phyloP scores from a whole-genome alignment of 2,888 invertebrate species.

The Lepidocyrtinus sp. region DNA sequence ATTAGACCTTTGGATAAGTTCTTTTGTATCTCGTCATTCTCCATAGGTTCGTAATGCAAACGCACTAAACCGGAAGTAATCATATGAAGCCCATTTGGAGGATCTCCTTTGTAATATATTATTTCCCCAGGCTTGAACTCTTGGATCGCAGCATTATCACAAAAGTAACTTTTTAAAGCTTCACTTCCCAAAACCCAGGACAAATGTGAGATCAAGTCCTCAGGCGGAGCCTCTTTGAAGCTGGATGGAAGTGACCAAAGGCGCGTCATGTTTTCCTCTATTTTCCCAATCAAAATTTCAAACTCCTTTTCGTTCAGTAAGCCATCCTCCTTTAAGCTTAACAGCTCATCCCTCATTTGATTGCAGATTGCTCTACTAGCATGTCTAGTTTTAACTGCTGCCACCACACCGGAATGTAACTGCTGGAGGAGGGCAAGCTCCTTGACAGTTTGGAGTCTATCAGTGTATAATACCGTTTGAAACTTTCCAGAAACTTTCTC shows the following conservation, averaged over 20 bases:
- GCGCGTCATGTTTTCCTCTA: conserved; percentile 76
- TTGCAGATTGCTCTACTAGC: conserved; percentile 79
- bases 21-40: conserved; percentile 72
- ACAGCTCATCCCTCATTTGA: conserved; percentile 76
- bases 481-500: conserved; percentile 71
- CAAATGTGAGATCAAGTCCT: conserved; percentile 71
- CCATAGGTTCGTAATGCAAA: conserved; percentile 71
- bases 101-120: conserved; percentile 72
- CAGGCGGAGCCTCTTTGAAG: conserved; percentile 59
- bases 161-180: conserved; percentile 54
- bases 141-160: conserved; percentile 71
- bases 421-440: conserved; percentile 76
- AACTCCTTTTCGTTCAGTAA: conserved; percentile 78
- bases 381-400: conserved; percentile 79
- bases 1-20: conserved; percentile 74
- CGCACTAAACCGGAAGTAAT: conserved; percentile 73
- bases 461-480: conserved; percentile 67
- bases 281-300: conserved; percentile 74
- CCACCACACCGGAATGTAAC: conserved; percentile 78
- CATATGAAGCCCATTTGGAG: conserved; percentile 73
- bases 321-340: conserved; percentile 76
- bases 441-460: conserved; percentile 74
- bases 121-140: conserved; percentile 72
- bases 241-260: conserved; percentile 69
- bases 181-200: conserved; percentile 66